Base-by-base conservation (phyloP, 1,140 invertebrate species). In the Drosophila melanogaster region DNA sequence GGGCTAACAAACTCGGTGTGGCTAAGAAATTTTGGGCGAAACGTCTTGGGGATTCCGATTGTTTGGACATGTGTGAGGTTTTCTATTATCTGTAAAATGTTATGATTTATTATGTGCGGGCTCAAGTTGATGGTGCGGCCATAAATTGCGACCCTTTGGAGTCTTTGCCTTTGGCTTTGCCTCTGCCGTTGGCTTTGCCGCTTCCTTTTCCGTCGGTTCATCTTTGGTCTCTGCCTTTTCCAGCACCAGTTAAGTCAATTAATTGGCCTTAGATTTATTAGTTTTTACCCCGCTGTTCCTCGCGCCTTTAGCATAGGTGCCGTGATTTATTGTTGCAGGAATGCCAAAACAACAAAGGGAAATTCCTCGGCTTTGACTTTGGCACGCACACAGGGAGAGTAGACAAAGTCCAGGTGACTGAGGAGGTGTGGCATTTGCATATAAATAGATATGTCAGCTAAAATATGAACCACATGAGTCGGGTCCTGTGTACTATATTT, bases 31-130 rank as follows among this genome's bases (percentile, higher is more conserved):
- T 37, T 50, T 26, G 67, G 71, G 24, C 22, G 14, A 19, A 50
- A 49, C 33, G 30, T 41, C 33, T 30, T 24, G n/a, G 35, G 24
- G 51, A 75, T 19, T 41, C 50, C 58, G 47, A 50, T 58, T 66
- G 40, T 38, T 51, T 49, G 73, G 61, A 75, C 55, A 76, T 76
- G 62, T 77, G 72, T 77, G 64, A 72, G 83, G 70, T 74, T 86
- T 87, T 86, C 79, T 83, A 87, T 86, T 86, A 86, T 86, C 83
- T 83, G 70, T 61, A 79, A 81, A 87, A 83, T 83, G 75, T 86
- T 87, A 87, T 86, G 83, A 86, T 86, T 86, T 86, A 86, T 86
- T 86, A 83, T 76, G 79, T 87, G 83, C 79, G 83, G 79, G 79
- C 67, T 86, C 83, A 79, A 86, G 83, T 83, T 87, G 77, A 72